Base-by-base conservation (phyloP, 2,888 invertebrate genomes). In the Pyrocoelia pectoralis region DNA sequence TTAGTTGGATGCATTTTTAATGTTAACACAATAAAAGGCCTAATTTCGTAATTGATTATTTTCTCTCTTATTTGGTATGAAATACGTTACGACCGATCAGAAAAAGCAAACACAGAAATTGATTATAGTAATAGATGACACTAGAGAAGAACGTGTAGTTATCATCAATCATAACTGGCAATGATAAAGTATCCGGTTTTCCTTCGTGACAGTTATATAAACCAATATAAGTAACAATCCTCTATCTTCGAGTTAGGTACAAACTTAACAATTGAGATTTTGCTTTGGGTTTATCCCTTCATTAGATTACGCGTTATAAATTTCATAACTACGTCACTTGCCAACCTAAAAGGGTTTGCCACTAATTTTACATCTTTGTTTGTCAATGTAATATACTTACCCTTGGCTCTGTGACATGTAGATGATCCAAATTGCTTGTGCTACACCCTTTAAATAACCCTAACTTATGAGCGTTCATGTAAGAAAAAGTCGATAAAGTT, bases 131-230 rank as follows among this genome's bases (percentile, higher is more conserved):
- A 15, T 49, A 24, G 52, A 63, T 54, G 61, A 43, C 61, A 57
- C 52, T 54, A 28, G 63, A 63, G 54, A 63, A 58, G 57, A 64
- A 55, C 59, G 62, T 65, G 65, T 69, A 66, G 68, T 64, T 68
- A 64, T 70, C 70, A 72, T 72, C 70, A 70, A 69, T 70, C 66
- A 70, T 66, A 62, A 68, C 61, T 67, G 72, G 71, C 69, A 69
- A 71, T 68, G 72, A 73, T 73, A 69, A 71, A 73, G 71, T 65
- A 66, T 67, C 62, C 66, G 65, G 61, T 66, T 65, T 62, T 62
- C 65, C 67, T 49, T 57, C 61, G 61, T 70, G 70, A 70, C 70
- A 70, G 72, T 67, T 72, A 69, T 70, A 70, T 70, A 70, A 70
- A 72, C 68, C 67, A 66, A 61, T 65, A 61, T 61, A 6, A 63